Conservation (phyloP, 2,797 vertebrate genomes). For the Gadopsis marmoratus region DNA sequence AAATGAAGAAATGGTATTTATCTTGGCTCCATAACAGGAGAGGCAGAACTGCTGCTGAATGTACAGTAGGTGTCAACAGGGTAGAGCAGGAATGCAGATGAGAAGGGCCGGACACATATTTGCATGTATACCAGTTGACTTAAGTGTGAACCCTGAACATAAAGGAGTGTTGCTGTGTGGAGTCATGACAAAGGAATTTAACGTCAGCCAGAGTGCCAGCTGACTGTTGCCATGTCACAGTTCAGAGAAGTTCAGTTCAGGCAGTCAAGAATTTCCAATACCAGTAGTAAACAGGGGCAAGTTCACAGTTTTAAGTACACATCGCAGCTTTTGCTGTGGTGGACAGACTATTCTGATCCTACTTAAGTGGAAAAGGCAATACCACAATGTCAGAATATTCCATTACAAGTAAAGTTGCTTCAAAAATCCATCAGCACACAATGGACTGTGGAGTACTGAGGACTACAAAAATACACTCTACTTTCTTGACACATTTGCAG, state of each 20-base stretch:
- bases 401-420: not conserved
- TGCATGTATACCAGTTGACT: conserved; percentile 42
- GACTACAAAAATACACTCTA: not conserved
- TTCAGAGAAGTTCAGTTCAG: conserved; percentile 10
- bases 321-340: not conserved
- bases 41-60: conserved; percentile 52
- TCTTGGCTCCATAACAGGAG: conserved; percentile 74
- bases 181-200: conserved; percentile 63
- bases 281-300: not conserved
- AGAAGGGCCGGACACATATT: conserved; percentile 55
- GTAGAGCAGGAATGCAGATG: conserved; percentile 76
- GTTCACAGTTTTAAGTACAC: not conserved
- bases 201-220: conserved; percentile 26
- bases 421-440: not conserved
- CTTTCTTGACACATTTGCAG: not conserved
- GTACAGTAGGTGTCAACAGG: conserved; percentile 59
- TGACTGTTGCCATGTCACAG: conserved; percentile 46
- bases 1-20: conserved; percentile 76
- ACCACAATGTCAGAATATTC: not conserved
- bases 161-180: conserved; percentile 49
- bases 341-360: not conserved
- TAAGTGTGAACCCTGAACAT: conserved; percentile 48
- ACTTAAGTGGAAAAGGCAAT: not conserved
- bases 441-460: too few species aligned
- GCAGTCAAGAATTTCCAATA: not conserved